Base-by-base conservation (phyloP, 1,140 invertebrate genomes). In the Drosophila kurseongensis region DNA sequence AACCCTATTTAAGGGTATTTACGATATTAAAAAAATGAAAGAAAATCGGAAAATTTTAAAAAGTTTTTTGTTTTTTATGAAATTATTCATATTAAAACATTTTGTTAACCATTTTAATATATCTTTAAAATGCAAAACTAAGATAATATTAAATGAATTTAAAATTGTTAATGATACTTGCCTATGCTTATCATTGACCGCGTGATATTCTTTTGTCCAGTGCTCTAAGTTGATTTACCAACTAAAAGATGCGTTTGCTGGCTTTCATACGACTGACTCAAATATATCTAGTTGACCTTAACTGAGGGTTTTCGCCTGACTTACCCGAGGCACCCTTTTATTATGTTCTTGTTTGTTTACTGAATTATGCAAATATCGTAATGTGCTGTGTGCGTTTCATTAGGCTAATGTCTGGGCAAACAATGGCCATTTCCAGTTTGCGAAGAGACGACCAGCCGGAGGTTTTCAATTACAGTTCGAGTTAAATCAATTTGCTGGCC, bases 321-420 rank as follows among this genome's bases (percentile, higher is more conserved):
- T 58, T 41, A 41, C 51, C 13, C n/a, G 10, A 40, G 56, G 16
- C 13, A 38, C 29, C 14, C 36, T 50, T 50, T 58, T 42, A 42
- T 36, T 48, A 41, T 12, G 16, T 14, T 36, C 29, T 32, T 50
- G 68, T 63, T 86, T 63, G 68, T 67, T 75, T 56, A 75, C 62
- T 63, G 72, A 79, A 78, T 81, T 85, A 61, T 63, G 68, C 50
- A 85, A 51, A 62, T 80, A 76, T 45, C 59, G 54, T 45, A 76
- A 45, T 60, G 66, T 38, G 41, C 38, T 84, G 78, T 86, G 61
- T 85, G 54, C 68, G 71, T 76, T 88, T 88, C 81, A 88, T 88
- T 88, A 88, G 67, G 58, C 57, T 88, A 88, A 88, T 88, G 84
- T 57, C 76, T 68, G 40, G 18, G 72, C 54, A 88, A 88, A 88